Percentiles rank a stretch among this genome's conserved stretches.
phyloP scores from a whole-genome alignment of 2,888 invertebrate genomes.

The Pristionchus japonicus region DNA sequence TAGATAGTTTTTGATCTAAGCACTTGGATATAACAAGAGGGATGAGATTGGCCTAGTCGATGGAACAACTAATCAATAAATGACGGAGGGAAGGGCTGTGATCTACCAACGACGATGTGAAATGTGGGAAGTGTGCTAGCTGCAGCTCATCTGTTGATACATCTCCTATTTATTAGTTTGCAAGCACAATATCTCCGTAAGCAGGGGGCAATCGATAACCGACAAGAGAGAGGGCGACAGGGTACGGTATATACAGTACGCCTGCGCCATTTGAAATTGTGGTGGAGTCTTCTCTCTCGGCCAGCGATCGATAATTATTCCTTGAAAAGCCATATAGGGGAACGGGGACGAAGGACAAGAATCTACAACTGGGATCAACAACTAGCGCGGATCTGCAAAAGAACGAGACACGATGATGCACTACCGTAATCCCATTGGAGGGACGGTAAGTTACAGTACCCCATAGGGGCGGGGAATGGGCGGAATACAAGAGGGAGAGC shows the following conservation, averaged over 20 bases:
- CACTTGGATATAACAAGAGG: constrained; percentile 27
- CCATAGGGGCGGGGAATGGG: constrained; percentile 18
- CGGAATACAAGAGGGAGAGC: not conserved
- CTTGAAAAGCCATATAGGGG: constrained; percentile 5
- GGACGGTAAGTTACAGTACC: not conserved
- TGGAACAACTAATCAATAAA: constrained; percentile 18
- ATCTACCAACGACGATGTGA: constrained; percentile 32
- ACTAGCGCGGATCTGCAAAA: not conserved
- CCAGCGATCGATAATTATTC: constrained; percentile 40
- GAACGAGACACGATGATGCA: not conserved
- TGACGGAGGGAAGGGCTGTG: not conserved
- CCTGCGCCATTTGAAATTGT: not conserved
- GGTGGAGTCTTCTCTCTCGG: constrained; percentile 10
- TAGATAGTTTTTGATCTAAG: constrained; percentile 30
- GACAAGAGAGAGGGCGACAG: constrained; percentile 23
- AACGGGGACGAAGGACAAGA: not conserved
- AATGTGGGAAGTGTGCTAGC: constrained; percentile 26
- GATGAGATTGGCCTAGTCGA: constrained; percentile 6
- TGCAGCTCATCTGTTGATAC: constrained; percentile 35
- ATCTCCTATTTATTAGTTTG: constrained; percentile 35
- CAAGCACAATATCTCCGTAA: constrained; percentile 15
- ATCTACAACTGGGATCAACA: constrained; percentile 19
- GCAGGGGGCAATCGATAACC: not conserved
- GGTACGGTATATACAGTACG: constrained; percentile 2
- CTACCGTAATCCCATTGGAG: constrained; percentile 5